phyloP scores from a whole-genome alignment of 2,888 invertebrate species.

The Celastrina argiolus region DNA sequence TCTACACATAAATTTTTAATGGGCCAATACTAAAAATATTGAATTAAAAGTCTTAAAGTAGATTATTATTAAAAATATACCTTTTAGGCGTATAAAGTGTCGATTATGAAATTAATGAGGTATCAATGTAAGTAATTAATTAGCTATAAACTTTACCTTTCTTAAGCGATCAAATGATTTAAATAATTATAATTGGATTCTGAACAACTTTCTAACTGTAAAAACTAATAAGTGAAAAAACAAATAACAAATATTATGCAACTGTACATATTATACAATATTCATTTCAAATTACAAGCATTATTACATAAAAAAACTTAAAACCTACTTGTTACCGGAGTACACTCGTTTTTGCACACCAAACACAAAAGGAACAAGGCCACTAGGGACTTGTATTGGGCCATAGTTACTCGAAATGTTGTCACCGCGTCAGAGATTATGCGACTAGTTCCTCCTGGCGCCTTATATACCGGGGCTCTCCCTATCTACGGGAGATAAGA shows the following conservation, averaged over 20 bases:
- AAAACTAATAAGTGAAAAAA: neutral
- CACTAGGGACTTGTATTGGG: constrained; percentile 44
- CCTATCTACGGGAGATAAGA: constrained; percentile 68
- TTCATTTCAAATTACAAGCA: neutral
- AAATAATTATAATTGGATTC: neutral
- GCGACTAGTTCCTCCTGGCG: constrained; percentile 48
- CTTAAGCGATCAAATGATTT: neutral
- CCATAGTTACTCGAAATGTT: constrained; percentile 45
- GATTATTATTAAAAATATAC: neutral
- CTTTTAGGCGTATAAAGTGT: neutral
- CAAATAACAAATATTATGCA: neutral
- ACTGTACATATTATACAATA: neutral
- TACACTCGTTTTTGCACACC: constrained; percentile 39
- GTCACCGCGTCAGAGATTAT: constrained; percentile 53
- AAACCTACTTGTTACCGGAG: constrained; percentile 60
- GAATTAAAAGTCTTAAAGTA: too few relatives aligned
- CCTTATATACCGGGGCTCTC: constrained; percentile 56
- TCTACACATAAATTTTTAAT: too few relatives aligned
- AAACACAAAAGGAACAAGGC: constrained; percentile 45
- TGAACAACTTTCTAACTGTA: neutral
- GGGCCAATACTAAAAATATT: too few relatives aligned
- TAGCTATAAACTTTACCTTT: neutral
- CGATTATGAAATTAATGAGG: too few relatives aligned
- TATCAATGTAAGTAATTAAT: neutral
- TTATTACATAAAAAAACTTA: neutral